Conservation (phyloP, 2,113 vertebrate genomes). For the Eulemur rufifrons region DNA sequence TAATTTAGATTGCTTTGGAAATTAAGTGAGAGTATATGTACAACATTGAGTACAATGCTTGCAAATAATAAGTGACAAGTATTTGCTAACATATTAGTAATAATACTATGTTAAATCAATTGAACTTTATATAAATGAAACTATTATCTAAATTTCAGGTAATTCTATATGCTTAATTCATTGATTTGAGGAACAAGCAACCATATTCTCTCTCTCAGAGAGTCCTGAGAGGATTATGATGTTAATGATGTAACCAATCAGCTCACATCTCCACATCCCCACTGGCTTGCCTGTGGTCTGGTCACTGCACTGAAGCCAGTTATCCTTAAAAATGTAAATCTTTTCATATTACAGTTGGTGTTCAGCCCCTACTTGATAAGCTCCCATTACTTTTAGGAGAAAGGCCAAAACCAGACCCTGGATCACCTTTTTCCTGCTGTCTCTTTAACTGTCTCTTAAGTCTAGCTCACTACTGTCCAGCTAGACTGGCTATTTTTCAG, state of each 20-base stretch:
- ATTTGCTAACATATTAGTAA: neutral
- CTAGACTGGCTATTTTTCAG: neutral
- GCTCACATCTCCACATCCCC: neutral
- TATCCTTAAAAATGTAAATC: constrained; percentile 12
- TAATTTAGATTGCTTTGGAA: neutral
- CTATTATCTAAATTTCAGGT: neutral
- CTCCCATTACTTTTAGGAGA: neutral
- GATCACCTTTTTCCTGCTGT: neutral
- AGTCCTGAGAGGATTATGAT: neutral
- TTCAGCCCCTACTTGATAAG: neutral
- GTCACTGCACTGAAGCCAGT: neutral
- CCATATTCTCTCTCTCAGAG: neutral
- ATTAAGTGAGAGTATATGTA: neutral
- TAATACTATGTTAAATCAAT: neutral
- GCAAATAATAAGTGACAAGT: neutral
- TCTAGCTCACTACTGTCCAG: neutral
- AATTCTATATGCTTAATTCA: neutral
- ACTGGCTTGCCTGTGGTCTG: neutral
- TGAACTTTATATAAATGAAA: neutral
- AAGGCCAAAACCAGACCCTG: neutral
- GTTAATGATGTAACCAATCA: neutral
- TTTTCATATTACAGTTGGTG: neutral
- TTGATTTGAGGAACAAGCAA: neutral
- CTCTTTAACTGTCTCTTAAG: neutral
- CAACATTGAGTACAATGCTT: neutral